These are phyloP conservation scores for Drosophila paulistorum DNA, from an alignment of 1,140 invertebrate species.

Conservation along the genomic window DNA sequence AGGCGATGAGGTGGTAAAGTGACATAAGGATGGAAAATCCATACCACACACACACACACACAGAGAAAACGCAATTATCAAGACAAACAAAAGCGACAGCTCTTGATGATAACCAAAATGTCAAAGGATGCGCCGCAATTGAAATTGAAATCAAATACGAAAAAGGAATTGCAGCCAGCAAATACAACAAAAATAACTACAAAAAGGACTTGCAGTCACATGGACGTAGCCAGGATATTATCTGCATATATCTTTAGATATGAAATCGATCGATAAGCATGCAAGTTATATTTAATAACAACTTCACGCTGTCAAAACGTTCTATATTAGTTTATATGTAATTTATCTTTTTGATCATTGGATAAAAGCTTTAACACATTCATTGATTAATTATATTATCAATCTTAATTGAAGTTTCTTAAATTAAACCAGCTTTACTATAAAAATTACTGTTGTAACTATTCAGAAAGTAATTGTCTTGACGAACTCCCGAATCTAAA, in stretches of 20 bases:
- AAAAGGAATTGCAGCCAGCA: slow-evolving; percentile 66
- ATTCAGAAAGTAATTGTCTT: too few species aligned
- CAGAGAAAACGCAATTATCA: slow-evolving; percentile 77
- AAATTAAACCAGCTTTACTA: too few species aligned
- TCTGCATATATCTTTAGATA: background rate
- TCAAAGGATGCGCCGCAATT: slow-evolving; percentile 77
- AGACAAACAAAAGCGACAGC: slow-evolving; percentile 78
- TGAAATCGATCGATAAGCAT: background rate
- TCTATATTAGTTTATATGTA: too few species aligned
- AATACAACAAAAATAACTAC: slow-evolving; percentile 15
- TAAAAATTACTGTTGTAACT: too few species aligned
- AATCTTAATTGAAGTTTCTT: too few species aligned
- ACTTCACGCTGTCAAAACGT: too few species aligned
- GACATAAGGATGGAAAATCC: background rate
- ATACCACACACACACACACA: slow-evolving; percentile 23
- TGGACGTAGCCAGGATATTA: slow-evolving; percentile 9
- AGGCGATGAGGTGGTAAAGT: slow-evolving; percentile 15
- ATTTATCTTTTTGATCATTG: too few species aligned
- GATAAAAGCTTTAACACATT: too few species aligned
- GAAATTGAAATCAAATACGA: slow-evolving; percentile 79
- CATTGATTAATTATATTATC: too few species aligned
- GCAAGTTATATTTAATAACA: too few species aligned
- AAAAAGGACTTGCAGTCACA: slow-evolving; percentile 2
- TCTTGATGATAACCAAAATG: slow-evolving; percentile 69
- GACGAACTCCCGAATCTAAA: too few species aligned